Evolutionary conservation across 2,888 invertebrate genomes (phyloP).

Genomic region (Scaptomyza tumidula): DNA sequence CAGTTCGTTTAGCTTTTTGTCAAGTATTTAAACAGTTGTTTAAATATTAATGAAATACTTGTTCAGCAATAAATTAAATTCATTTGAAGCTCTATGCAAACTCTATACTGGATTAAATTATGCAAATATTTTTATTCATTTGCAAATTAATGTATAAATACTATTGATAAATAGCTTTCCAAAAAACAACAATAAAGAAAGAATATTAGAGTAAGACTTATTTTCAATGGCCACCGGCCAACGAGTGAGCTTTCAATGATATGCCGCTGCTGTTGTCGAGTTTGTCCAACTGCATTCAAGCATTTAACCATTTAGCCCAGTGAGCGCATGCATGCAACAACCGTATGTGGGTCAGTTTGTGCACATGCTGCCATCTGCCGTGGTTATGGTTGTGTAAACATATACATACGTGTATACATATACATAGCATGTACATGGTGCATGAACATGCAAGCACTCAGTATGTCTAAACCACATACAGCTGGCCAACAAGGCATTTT

Average conservation of each 20-base stretch:
- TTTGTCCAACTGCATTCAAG: conserved; percentile 6
- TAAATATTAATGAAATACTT: not conserved
- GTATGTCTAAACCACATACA: conserved; percentile 39
- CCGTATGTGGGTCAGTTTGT: conserved; percentile 71
- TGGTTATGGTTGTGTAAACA: conserved; percentile 24
- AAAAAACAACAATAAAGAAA: too few relatives aligned
- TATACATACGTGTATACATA: not conserved
- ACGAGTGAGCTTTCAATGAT: conserved; percentile 31
- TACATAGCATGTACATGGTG: not conserved
- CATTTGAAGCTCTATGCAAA: not conserved
- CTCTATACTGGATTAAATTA: not conserved
- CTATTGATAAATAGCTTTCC: too few relatives aligned
- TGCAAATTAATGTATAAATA: not conserved
- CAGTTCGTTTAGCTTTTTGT: not conserved
- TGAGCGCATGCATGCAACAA: not conserved
- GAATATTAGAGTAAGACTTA: not conserved
- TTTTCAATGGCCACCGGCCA: conserved; percentile 5
- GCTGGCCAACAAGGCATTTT: conserved; percentile 19
- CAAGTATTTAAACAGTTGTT: not conserved
- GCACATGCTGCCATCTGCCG: conserved; percentile 54
- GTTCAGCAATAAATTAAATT: not conserved
- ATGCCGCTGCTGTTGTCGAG: conserved; percentile 6
- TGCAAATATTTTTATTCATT: not conserved
- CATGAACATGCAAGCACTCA: not conserved
- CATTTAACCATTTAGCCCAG: not conserved